phyloP scores from a whole-genome alignment of 2,797 vertebrate genomes.

The Malurus leucopterus region DNA sequence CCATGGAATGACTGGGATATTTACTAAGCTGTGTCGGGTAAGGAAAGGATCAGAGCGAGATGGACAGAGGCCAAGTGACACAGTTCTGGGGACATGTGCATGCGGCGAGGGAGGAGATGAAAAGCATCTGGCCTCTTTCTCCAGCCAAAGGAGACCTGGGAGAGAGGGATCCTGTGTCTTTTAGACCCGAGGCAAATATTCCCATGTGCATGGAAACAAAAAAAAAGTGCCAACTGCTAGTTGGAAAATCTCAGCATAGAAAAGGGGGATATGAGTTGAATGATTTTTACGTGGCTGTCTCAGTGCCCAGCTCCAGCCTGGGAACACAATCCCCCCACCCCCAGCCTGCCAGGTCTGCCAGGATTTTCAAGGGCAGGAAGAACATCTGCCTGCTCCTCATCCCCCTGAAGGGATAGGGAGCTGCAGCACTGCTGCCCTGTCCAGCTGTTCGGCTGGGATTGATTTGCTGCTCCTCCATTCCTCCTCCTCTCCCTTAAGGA shows the following conservation, averaged over 20 bases:
- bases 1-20: not conserved
- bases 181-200: not conserved
- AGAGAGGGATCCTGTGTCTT: not conserved
- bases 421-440: not conserved
- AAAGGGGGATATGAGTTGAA: not conserved
- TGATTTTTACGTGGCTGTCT: not conserved
- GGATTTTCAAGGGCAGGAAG: not conserved
- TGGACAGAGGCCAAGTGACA: conserved; percentile 11
- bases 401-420: not conserved
- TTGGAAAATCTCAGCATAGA: not conserved
- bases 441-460: not conserved
- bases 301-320: not conserved
- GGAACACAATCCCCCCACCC: not conserved
- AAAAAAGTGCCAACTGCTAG: not conserved
- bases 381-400: not conserved
- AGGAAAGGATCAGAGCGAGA: not conserved
- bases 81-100: not conserved
- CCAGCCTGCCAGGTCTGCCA: not conserved
- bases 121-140: not conserved
- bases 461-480: not conserved
- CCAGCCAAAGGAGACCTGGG: not conserved
- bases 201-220: not conserved
- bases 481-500: not conserved
- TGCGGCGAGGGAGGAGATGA: fast-evolving
- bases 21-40: not conserved